Base-by-base conservation (phyloP, 2,797 vertebrate genomes). In the Sebastes matsubarae region DNA sequence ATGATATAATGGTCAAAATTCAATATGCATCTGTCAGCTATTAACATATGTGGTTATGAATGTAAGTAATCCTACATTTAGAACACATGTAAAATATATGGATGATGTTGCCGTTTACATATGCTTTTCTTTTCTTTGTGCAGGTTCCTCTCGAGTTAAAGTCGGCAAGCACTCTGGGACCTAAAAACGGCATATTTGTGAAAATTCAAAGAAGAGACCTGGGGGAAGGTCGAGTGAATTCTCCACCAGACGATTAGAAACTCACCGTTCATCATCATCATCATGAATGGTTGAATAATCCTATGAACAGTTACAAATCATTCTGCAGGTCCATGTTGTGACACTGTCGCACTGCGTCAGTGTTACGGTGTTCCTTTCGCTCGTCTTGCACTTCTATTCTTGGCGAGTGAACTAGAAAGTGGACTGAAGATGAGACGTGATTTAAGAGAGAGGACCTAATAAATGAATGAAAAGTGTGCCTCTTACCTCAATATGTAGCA, bases 141-240 rank as follows among this genome's bases (percentile, higher is more conserved):
- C 89, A 99, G 98, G 94, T 97, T 88, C 98, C 98, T 61, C 95
- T 99, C 67, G 95, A 97, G 86, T 83, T 99, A 81, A 97, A 96
- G 91, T 97, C 97, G 0, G 87, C 87, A 16, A 95, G 93, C 78
- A 97, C 97, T 1, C 94, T 99, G 1, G 95, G 96, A 88, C 97
- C 98, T 2, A 97, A 97, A 88, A 94, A 97, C 16, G 97, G 97
- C 6, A 87, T 99, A 81, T 95, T 94, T 84, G 90, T 99, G 79
- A 94, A 96, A 90, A 91, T 98, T 34, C 77, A 78, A 22, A 91
- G 74, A 68, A 93, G 95, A 86, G 84, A 87, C 11, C 3, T 2
- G 2, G 67, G 22, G 24, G 52, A 70, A 22, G 25, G 36, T 12
- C 8, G 11, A 32, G 32, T 4, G 2, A 75, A 59, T 27, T 72